Evolutionary conservation across 2,113 vertebrate species (phyloP).

Genomic region (Apodemus sylvaticus): DNA sequence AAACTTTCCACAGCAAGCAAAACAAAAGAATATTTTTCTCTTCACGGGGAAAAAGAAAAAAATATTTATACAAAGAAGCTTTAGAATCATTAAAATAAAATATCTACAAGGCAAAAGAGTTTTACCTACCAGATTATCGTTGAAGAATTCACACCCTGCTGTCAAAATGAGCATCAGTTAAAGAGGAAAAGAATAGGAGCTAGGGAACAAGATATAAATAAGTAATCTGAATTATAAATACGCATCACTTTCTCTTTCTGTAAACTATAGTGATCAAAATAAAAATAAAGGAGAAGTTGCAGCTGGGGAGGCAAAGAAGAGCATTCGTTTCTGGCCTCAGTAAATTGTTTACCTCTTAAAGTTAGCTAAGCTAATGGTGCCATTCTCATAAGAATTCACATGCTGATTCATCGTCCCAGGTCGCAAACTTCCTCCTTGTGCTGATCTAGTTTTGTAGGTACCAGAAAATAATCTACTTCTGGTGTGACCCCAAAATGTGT

Average conservation of each 20-base stretch:
- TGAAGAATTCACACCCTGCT: not conserved
- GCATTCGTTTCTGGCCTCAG: not conserved
- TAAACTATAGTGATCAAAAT: not conserved
- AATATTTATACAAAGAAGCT: not conserved
- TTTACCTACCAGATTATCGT: not conserved
- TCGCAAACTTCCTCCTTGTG: not conserved
- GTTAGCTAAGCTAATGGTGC: not conserved
- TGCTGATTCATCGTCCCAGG: not conserved
- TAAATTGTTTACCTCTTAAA: slow-evolving; percentile 8
- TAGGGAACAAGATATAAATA: not conserved
- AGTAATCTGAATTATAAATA: not conserved
- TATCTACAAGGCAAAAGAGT: not conserved
- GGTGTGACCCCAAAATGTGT: not conserved
- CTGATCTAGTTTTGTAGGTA: not conserved
- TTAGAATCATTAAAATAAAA: not conserved
- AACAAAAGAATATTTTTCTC: not conserved
- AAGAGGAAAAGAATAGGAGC: not conserved
- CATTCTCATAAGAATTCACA: not conserved
- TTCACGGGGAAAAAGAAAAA: not conserved
- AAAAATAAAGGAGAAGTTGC: not conserved
- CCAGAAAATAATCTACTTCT: not conserved
- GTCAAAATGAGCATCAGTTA: not conserved
- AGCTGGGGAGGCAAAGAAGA: not conserved
- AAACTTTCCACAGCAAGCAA: not conserved
- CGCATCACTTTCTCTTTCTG: not conserved